phyloP scores from a whole-genome alignment of 1,140 invertebrate species.

The Stenopsyche tienmushanensis region DNA sequence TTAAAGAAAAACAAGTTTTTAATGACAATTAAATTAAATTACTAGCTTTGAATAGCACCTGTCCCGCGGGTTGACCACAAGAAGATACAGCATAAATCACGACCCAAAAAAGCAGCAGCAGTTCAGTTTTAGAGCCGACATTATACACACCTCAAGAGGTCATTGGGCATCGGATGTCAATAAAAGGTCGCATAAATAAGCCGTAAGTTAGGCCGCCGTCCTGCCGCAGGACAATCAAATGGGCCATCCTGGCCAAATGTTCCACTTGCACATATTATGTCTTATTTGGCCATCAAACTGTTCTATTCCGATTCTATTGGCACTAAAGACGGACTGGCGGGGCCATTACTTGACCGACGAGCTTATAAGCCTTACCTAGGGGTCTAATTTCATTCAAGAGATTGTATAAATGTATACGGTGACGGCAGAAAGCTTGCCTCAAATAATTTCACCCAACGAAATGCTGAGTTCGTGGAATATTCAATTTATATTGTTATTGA shows the following conservation, averaged over 20 bases:
- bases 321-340: slow-evolving; percentile 31
- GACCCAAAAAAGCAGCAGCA: too few species aligned
- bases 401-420: too few species aligned
- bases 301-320: slow-evolving; percentile 32
- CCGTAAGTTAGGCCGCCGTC: too few species aligned
- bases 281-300: slow-evolving; percentile 31
- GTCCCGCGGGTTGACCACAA: too few species aligned
- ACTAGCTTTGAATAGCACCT: too few species aligned
- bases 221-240: slow-evolving; percentile 13
- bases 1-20: too few species aligned
- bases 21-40: too few species aligned
- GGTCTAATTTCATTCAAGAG: slow-evolving; percentile 10
- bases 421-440: neutral
- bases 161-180: slow-evolving; percentile 19
- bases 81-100: too few species aligned
- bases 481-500: too few species aligned
- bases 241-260: slow-evolving; percentile 34
- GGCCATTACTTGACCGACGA: slow-evolving; percentile 30
- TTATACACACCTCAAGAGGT: neutral
- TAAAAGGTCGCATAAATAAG: slow-evolving; percentile 29
- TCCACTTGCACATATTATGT: slow-evolving; percentile 35
- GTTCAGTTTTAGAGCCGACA: slow-evolving; percentile 7
- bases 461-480: too few species aligned
- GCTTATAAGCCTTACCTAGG: slow-evolving; percentile 1
- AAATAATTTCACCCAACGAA: too few species aligned